phyloP scores from a whole-genome alignment of 1,140 invertebrate species.

The Heliconius himera region DNA sequence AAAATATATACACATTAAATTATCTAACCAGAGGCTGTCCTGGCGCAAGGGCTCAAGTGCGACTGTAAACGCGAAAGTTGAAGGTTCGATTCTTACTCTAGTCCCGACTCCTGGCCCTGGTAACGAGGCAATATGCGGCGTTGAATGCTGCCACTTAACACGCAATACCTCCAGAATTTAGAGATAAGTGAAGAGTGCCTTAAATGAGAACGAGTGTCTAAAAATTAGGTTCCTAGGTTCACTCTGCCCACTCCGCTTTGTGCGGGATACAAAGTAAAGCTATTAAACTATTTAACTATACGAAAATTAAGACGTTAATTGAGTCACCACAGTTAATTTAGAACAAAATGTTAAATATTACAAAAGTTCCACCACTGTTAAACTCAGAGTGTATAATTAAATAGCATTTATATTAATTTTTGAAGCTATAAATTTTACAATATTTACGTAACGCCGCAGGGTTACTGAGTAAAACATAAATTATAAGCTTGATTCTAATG shows the following conservation, averaged over 20 bases:
- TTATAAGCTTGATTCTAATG: constrained; percentile 27
- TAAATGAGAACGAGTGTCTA: not conserved
- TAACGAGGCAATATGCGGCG: not conserved
- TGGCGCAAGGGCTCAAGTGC: not conserved
- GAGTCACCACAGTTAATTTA: not conserved
- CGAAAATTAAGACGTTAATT: not conserved
- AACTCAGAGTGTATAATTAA: constrained; percentile 8
- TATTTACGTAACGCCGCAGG: constrained; percentile 20
- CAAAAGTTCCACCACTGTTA: not conserved
- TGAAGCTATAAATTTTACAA: constrained; percentile 26
- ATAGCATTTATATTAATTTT: constrained; percentile 19
- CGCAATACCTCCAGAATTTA: not conserved
- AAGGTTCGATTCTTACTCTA: not conserved
- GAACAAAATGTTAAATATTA: constrained; percentile 7
- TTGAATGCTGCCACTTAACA: not conserved
- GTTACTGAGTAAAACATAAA: constrained; percentile 26
- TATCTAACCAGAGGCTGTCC: not conserved
- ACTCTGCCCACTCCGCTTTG: not conserved
- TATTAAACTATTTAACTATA: not conserved
- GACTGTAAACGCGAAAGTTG: not conserved
- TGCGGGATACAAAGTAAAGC: not conserved
- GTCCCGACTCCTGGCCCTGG: not conserved
- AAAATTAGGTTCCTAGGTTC: not conserved
- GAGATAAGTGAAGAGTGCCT: not conserved
- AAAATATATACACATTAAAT: no score